Conservation (phyloP, 2,113 vertebrate genomes). For the Sakesphorus luctuosus region DNA sequence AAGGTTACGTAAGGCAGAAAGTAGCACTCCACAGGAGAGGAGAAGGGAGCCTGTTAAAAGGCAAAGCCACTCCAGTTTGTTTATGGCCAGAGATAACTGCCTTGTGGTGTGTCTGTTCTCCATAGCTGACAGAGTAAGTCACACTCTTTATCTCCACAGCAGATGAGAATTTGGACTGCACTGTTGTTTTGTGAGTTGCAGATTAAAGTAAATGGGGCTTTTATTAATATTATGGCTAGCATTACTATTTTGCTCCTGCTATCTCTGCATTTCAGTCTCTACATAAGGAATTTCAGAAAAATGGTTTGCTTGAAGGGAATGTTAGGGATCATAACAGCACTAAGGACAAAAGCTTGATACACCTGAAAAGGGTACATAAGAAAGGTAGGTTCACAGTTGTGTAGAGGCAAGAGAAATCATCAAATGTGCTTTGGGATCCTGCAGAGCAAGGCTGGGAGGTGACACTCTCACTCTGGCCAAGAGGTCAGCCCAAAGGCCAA, state of each 20-base stretch:
- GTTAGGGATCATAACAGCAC: not conserved
- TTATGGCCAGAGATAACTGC: constrained; percentile 35
- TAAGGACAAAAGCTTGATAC: not conserved
- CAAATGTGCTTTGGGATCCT: not conserved
- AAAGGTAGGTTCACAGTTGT: not conserved
- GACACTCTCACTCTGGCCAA: not conserved
- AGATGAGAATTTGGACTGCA: constrained; percentile 53
- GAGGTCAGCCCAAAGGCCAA: not conserved
- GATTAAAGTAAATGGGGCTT: constrained; percentile 27
- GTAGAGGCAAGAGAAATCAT: not conserved
- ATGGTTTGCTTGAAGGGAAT: not conserved
- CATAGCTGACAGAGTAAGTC: constrained; percentile 51
- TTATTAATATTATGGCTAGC: constrained; percentile 43
- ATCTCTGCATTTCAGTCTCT: not conserved
- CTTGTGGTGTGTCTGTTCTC: constrained; percentile 46
- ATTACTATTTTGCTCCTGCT: not conserved
- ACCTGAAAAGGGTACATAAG: not conserved
- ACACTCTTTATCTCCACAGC: constrained; percentile 37
- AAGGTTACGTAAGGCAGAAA: constrained; percentile 49
- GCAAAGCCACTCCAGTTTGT: constrained; percentile 56
- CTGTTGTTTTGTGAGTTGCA: constrained; percentile 19
- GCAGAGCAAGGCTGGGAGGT: not conserved
- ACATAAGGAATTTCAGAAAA: not conserved
- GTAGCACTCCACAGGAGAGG: constrained; percentile 35
- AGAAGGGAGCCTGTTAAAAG: constrained; percentile 59